phyloP scores from a whole-genome alignment of 30 jellyfish, hydroid and myxozoan species.

The Hydractinia symbiolongicarpus region DNA sequence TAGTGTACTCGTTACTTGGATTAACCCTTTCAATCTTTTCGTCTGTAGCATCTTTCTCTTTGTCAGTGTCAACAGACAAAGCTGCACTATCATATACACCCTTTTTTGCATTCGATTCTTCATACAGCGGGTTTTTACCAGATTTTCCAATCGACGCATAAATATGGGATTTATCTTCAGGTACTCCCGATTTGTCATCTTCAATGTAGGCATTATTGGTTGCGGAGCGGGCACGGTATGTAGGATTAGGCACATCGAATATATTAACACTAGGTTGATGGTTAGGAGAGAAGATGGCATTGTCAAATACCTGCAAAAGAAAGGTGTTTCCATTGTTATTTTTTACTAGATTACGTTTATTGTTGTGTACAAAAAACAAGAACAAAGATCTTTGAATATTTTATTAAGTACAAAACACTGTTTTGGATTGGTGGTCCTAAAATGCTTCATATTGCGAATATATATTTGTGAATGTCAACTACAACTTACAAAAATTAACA shows the following conservation, averaged over 20 bases:
- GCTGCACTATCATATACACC: background rate
- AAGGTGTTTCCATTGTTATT: background rate
- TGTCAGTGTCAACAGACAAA: background rate
- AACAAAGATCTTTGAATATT: too few species aligned
- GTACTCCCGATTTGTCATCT: background rate
- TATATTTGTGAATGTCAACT: too few species aligned
- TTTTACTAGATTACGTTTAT: too few species aligned
- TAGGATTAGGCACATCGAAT: constrained; percentile 17
- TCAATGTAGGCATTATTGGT: background rate
- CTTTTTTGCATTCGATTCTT: background rate
- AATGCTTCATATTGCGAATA: too few species aligned
- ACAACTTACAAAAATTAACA: too few species aligned
- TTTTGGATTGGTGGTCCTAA: too few species aligned
- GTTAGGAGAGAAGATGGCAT: background rate
- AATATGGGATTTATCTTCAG: background rate
- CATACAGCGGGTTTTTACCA: background rate
- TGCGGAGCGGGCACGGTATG: constrained; percentile 10
- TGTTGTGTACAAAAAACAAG: too few species aligned
- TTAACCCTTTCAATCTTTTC: background rate
- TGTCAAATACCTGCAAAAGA: background rate
- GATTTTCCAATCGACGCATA: constrained; percentile 27
- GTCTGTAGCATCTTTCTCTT: background rate
- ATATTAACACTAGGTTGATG: background rate
- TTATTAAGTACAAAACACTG: too few species aligned
- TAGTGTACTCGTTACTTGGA: background rate